Percentiles rank a stretch among this genome's conserved stretches.
These are phyloP conservation scores for Colius striatus DNA, from an alignment of 2,113 vertebrate species.

Conservation along the genomic window DNA sequence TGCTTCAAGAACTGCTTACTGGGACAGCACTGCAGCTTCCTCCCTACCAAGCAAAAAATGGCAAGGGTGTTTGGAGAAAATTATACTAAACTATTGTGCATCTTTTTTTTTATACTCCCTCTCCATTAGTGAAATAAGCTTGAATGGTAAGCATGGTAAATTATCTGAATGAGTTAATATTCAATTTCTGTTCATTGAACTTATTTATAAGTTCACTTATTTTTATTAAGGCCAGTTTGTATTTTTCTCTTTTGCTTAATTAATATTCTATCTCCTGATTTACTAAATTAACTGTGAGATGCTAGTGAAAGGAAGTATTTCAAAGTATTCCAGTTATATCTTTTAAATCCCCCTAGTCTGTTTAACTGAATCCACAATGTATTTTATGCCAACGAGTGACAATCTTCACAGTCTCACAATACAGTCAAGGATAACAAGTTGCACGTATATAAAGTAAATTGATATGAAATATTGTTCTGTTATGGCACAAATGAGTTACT, in stretches of 20 bases:
- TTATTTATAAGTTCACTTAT: conserved; percentile 64
- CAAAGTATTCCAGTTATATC: conserved; percentile 33
- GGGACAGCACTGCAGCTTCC: too few relatives aligned
- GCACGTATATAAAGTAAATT: background rate
- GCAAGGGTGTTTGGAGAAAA: background rate
- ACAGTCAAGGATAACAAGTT: conserved; percentile 16
- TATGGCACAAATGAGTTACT: background rate
- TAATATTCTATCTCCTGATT: conserved; percentile 54
- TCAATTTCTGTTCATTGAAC: conserved; percentile 70
- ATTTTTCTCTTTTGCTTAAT: conserved; percentile 48
- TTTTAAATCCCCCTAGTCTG: conserved; percentile 59
- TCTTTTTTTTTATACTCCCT: background rate
- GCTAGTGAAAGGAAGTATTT: conserved; percentile 37
- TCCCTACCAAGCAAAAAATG: too few relatives aligned
- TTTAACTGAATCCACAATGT: conserved; percentile 43
- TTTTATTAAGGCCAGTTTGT: conserved; percentile 67
- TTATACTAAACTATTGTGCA: background rate
- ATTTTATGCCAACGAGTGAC: conserved; percentile 50
- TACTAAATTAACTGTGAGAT: conserved; percentile 50
- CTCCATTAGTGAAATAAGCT: conserved; percentile 61
- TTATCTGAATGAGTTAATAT: conserved; percentile 54
- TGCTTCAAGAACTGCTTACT: too few relatives aligned
- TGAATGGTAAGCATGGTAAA: conserved; percentile 43
- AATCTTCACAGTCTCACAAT: conserved; percentile 23
- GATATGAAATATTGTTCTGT: conserved; percentile 16